Percentiles rank a stretch among this genome's conserved stretches.
Evolutionary conservation across 30 jellyfish, hydroid and myxozoan species (phyloP).

Genomic region (Aurelia sp.): DNA sequence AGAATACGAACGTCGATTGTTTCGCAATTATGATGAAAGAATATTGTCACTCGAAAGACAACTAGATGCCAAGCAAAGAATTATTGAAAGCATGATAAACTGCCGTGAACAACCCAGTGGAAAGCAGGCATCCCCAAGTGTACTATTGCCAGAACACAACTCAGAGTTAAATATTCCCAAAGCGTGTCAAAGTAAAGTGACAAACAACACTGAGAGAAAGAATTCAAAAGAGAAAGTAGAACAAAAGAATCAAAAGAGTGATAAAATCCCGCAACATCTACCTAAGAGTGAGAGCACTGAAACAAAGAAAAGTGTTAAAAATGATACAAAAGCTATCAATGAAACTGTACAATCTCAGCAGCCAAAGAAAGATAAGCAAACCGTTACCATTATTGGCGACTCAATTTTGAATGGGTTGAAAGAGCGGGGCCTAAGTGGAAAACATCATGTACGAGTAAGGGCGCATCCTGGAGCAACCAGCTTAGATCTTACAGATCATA

Average conservation of each 20-base stretch:
- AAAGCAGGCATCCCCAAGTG: no score
- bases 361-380: neutral
- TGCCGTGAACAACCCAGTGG: no score
- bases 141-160: no score
- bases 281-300: conserved; percentile 1
- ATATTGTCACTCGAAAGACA: conserved; percentile 5
- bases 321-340: neutral
- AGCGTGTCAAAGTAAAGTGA: no score
- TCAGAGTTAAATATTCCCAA: no score
- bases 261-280: neutral
- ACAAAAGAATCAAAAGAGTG: no score
- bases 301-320: conserved; percentile 11
- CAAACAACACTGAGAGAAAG: no score
- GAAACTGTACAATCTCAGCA: neutral
- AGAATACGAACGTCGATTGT: conserved; percentile 10
- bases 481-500: conserved; percentile 17
- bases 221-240: no score
- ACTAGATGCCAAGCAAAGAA: conserved; percentile 3
- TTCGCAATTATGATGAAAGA: neutral
- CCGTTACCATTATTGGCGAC: conserved; percentile 19
- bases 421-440: conserved; percentile 23
- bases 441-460: conserved; percentile 16
- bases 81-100: no score
- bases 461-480: conserved; percentile 36
- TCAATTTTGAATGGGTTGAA: conserved; percentile 27